Conservation (phyloP, 2,797 vertebrate genomes). For the Takifugu ocellatus region DNA sequence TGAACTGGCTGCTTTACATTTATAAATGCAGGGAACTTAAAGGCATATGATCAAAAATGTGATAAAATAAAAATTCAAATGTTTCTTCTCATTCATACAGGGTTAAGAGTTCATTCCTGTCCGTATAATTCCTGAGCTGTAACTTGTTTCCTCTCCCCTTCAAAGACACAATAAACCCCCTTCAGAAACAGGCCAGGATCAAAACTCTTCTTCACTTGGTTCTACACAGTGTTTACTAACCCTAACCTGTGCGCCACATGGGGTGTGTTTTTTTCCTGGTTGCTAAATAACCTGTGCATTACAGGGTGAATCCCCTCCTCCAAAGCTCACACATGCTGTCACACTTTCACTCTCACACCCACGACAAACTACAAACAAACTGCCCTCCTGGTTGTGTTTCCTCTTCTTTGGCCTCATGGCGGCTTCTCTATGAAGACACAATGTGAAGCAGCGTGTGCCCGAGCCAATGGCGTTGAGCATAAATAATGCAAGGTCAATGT, state of each 20-base stretch:
- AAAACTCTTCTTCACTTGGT: slow-evolving; percentile 14
- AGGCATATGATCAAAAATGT: too few species aligned
- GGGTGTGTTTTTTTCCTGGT: slow-evolving; percentile 57
- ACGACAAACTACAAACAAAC: slow-evolving; percentile 25
- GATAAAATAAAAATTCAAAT: too few species aligned
- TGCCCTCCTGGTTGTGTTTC: slow-evolving; percentile 59
- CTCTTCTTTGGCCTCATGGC: slow-evolving; percentile 63
- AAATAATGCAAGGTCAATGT: slow-evolving; percentile 83
- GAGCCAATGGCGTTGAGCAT: slow-evolving; percentile 74
- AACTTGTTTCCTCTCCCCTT: too few species aligned
- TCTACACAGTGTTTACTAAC: slow-evolving; percentile 1
- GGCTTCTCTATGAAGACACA: slow-evolving; percentile 75
- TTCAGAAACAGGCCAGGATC: slow-evolving; percentile 35
- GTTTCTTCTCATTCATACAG: too few species aligned
- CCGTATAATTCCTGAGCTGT: too few species aligned
- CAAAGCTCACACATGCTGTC: slow-evolving; percentile 8
- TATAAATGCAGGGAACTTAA: too few species aligned
- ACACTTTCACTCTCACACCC: slow-evolving; percentile 14
- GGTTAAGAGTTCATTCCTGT: too few species aligned
- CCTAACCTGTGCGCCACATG: slow-evolving; percentile 40
- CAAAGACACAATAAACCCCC: slow-evolving; percentile 62
- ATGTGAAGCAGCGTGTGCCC: slow-evolving; percentile 71
- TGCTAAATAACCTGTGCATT: slow-evolving; percentile 55
- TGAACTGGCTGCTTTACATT: too few species aligned
- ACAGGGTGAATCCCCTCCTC: slow-evolving; percentile 48